These are phyloP conservation scores for Diprion similis DNA, from an alignment of 1,140 invertebrate species.

Conservation along the genomic window DNA sequence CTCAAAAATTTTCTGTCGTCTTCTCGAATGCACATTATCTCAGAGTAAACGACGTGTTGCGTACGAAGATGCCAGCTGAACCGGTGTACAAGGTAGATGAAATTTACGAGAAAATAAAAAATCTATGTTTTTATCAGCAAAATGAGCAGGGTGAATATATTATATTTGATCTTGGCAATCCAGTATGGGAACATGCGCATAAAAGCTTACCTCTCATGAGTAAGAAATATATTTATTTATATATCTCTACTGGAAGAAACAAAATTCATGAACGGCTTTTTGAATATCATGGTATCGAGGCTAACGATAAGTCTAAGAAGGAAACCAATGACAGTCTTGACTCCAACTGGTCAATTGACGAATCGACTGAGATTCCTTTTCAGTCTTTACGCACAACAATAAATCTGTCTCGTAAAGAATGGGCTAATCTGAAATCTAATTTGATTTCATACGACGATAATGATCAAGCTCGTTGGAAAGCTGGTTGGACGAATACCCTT, in stretches of 20 bases:
- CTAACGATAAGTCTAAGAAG: neutral
- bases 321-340: neutral
- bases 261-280: neutral
- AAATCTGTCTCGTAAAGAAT: neutral
- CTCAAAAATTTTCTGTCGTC: too few species aligned
- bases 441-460: constrained; percentile 16
- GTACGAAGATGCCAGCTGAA: constrained; percentile 9
- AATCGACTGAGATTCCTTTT: neutral
- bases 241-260: constrained; percentile 6
- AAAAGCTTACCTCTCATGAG: neutral
- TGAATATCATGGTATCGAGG: neutral
- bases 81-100: neutral
- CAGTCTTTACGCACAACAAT: neutral
- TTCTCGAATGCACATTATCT: too few species aligned
- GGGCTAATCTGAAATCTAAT: neutral
- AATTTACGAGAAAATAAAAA: constrained; percentile 11
- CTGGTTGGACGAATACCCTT: constrained; percentile 20
- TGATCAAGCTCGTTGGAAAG: constrained; percentile 13
- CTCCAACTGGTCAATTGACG: constrained; percentile 20
- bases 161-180: neutral
- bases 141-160: neutral
- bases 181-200: neutral
- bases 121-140: neutral
- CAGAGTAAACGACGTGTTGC: neutral
- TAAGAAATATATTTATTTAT: constrained; percentile 11